Percentiles rank a stretch among this genome's conserved stretches.
These are phyloP conservation scores for Nebria brevicollis DNA, from an alignment of 2,888 invertebrate species.

Conservation along the genomic window DNA sequence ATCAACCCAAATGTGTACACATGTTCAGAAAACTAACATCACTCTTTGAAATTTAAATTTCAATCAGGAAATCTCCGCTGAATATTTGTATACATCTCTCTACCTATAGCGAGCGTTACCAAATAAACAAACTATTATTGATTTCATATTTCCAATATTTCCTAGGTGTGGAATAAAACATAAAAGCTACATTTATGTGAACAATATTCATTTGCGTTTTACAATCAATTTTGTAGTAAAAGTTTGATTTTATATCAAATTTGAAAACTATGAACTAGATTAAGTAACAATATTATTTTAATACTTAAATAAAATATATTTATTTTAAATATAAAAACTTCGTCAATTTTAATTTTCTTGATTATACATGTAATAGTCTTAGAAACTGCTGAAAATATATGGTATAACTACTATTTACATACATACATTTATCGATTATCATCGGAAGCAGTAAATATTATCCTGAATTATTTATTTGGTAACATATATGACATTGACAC, in stretches of 20 bases:
- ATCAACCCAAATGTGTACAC: background rate
- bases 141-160: background rate
- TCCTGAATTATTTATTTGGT: background rate
- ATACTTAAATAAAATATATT: no score
- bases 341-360: no score
- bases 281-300: no score
- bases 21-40: conserved; percentile 10
- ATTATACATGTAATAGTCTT: no score
- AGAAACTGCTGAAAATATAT: no score
- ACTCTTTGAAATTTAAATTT: conserved; percentile 47
- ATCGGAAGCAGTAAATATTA: background rate
- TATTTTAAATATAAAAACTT: no score
- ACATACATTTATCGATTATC: no score
- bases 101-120: conserved; percentile 13
- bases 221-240: no score
- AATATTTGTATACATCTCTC: conserved; percentile 37
- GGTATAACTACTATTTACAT: no score
- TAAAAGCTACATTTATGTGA: background rate
- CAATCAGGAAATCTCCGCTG: conserved; percentile 43
- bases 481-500: background rate
- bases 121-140: background rate
- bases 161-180: background rate
- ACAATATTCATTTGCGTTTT: no score
- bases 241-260: no score
- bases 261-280: no score